Base-by-base conservation (phyloP, 2,113 vertebrate species). In the Phainopepla nitens region DNA sequence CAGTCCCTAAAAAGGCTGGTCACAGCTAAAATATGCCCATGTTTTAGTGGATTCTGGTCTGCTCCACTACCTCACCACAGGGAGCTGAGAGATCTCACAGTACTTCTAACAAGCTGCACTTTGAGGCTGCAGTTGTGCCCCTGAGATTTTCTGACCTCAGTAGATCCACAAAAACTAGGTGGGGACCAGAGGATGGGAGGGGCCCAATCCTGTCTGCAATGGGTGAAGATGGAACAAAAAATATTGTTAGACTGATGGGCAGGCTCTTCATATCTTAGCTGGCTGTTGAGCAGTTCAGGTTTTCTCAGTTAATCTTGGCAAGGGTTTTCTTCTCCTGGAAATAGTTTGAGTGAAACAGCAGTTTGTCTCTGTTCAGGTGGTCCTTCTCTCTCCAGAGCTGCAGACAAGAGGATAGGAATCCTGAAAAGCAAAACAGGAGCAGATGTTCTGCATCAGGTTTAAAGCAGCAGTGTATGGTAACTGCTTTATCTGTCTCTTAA, bases 391-490 rank as follows among this genome's bases (percentile, higher is more conserved):
- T 39, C 28, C n/a, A 24, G 60, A 51, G 9, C 51, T 66, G 64
- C 50, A 58, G 42, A 80, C 31, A 27, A 35, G 19, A 36, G 70
- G 80, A 47, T 36, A 56, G 49, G 89, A 90, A 51, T 94, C 11
- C 17, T 86, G 76, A 58, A 76, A 90, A 92, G 33, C 8, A 9
- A 71, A 81, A 60, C 66, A 49, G 66, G 49, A 89, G 60, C 95
- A 92, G 96, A 92, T 94, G 75, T 88, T 92, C 71, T 60, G 41
- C 44, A 20, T 93, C 95, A 66, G 65, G 53, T 96, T 87, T 87
- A 49, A 83, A 36, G n/a, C 22, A 47, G 90, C 58, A 33, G n/a
- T 69, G 68, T 56, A 51, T 60, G 50, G 65, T 90, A 91, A 58
- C 58, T 41, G 22, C 77, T 94, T 60, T 56, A 65, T 39, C 49